Conservation (phyloP, 2,797 vertebrate species). For the Intellagama lesueurii region DNA sequence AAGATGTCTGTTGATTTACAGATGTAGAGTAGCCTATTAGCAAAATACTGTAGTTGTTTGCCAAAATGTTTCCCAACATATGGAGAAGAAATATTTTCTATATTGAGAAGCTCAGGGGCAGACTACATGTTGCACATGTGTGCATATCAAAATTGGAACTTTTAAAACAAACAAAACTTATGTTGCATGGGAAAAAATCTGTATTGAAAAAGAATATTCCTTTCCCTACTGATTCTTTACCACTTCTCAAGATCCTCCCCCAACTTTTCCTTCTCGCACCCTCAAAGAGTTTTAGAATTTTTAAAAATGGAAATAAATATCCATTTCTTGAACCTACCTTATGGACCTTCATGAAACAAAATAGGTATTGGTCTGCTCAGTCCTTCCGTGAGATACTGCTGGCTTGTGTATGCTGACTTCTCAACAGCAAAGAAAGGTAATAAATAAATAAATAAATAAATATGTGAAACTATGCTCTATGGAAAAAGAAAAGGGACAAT, state of each 20-base stretch:
- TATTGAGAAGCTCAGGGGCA: not conserved
- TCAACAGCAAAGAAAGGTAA: not conserved
- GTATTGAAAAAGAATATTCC: not conserved
- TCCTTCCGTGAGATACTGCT: not conserved
- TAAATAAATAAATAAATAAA: not conserved
- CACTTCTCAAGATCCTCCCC: not conserved
- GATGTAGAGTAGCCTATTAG: not conserved
- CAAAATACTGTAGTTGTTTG: too few relatives aligned
- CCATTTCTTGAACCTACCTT: not conserved
- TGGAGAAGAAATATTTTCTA: not conserved
- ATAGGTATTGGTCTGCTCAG: not conserved
- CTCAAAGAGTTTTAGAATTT: not conserved
- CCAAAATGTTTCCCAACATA: not conserved
- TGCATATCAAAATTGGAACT: not conserved
- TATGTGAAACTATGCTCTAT: not conserved
- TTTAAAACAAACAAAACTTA: not conserved
- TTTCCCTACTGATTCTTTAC: not conserved
- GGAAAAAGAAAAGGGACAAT: constrained; percentile 9
- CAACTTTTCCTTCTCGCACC: too few relatives aligned
- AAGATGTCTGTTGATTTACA: not conserved
- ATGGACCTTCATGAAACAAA: not conserved
- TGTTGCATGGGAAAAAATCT: not conserved
- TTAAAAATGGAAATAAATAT: not conserved
- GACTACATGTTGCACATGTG: not conserved
- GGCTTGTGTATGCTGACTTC: not conserved